Conservation (phyloP, 2,113 vertebrate genomes). For the Onychostoma macrolepis region DNA sequence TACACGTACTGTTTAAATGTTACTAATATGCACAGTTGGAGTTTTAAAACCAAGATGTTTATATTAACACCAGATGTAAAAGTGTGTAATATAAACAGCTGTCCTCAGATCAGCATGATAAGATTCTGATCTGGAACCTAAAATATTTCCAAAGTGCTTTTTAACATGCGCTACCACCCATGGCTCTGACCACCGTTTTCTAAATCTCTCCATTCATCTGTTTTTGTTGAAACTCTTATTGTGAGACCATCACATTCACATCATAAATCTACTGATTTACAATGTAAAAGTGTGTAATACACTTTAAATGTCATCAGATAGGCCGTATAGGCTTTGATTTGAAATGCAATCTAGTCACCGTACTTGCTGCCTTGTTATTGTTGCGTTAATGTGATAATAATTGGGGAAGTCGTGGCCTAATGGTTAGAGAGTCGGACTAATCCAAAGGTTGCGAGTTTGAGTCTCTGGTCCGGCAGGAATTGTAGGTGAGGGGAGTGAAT, state of each 20-base stretch:
- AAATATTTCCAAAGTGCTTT: neutral
- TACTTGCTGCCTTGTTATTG: neutral
- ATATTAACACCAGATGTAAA: conserved; percentile 3
- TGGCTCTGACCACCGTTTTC: neutral
- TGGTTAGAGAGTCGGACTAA: too few relatives aligned
- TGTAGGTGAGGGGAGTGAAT: too few relatives aligned
- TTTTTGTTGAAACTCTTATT: neutral
- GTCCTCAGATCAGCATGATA: neutral
- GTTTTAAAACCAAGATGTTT: neutral
- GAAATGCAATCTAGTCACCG: neutral
- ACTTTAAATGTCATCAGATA: neutral
- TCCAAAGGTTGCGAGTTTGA: too few relatives aligned
- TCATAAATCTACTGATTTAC: neutral
- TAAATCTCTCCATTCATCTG: neutral
- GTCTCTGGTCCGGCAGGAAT: too few relatives aligned
- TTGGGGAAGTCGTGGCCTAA: too few relatives aligned
- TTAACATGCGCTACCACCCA: neutral
- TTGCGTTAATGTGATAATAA: neutral
- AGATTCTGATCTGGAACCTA: neutral
- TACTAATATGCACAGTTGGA: neutral
- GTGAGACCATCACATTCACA: neutral
- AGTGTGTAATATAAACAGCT: neutral
- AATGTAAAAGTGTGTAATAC: neutral
- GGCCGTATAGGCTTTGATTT: neutral
- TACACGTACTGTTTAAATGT: neutral